Evolutionary conservation across 2,797 vertebrate genomes (phyloP).

Genomic region (Simalia tracyae): DNA sequence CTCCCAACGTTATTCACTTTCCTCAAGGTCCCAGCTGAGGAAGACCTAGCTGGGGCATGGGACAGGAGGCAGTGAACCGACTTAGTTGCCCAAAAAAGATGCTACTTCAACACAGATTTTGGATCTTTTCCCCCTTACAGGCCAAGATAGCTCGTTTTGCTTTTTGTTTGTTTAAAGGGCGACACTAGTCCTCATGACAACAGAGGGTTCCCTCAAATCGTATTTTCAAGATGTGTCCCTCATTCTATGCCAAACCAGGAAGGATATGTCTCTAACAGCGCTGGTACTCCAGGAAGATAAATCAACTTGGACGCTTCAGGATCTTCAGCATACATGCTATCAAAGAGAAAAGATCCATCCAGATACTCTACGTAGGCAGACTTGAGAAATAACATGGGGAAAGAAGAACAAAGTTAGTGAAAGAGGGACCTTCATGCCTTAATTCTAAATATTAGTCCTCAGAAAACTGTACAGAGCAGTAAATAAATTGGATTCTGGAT

Average conservation of each 20-base stretch:
- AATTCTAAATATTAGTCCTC: no score
- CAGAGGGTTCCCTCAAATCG: background rate
- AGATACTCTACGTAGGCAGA: conserved; percentile 86
- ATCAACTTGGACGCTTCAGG: conserved; percentile 75
- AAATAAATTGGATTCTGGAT: background rate
- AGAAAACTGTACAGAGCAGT: background rate
- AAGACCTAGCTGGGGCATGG: background rate
- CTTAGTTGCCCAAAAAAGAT: background rate
- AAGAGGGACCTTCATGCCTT: background rate
- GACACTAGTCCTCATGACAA: background rate
- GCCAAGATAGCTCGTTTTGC: background rate
- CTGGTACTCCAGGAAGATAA: conserved; percentile 72
- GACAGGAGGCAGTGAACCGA: background rate
- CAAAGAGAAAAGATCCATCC: conserved; percentile 81
- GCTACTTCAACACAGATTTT: background rate
- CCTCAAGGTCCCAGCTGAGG: background rate
- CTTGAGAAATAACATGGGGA: conserved; percentile 67
- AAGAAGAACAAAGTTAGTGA: background rate
- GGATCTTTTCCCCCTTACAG: background rate
- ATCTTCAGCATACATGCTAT: conserved; percentile 82
- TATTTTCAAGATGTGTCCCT: background rate
- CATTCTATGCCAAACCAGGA: conserved; percentile 27
- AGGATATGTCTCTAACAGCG: conserved; percentile 88
- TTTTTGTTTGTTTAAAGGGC: background rate
- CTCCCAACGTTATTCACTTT: background rate